Percentiles rank a stretch among this genome's conserved stretches.
Conservation (phyloP, 1,140 invertebrate species). For the Paraescarpia echinospica region DNA sequence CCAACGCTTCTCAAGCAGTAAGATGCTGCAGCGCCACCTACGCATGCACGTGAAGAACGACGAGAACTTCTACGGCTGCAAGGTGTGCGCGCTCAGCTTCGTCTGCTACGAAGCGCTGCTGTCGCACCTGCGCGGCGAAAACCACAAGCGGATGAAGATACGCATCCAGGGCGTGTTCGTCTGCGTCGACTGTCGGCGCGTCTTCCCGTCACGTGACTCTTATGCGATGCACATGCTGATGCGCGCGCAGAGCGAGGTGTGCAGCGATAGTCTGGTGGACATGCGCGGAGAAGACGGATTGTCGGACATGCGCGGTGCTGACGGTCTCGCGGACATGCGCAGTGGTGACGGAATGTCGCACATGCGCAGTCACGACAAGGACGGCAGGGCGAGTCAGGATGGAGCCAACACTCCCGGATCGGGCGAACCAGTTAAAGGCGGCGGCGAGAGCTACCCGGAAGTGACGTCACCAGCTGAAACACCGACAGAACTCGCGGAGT, state of each 20-base stretch:
- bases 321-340: not conserved
- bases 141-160: slow-evolving; percentile 31
- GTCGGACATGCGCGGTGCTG: not conserved
- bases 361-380: not conserved
- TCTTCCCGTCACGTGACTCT: slow-evolving; percentile 49
- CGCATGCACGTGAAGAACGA: slow-evolving; percentile 20
- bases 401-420: not conserved
- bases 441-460: not conserved
- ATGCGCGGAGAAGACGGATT: not conserved
- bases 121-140: slow-evolving; percentile 26
- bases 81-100: slow-evolving; percentile 26
- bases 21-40: slow-evolving; percentile 28
- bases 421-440: not conserved
- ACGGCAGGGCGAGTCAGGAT: not conserved
- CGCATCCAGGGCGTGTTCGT: slow-evolving; percentile 40
- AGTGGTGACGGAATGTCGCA: not conserved
- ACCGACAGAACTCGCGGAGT: not conserved
- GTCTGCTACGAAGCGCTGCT: slow-evolving; percentile 24
- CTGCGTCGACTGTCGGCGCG: slow-evolving; percentile 46
- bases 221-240: slow-evolving; percentile 57
- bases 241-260: slow-evolving; percentile 47
- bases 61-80: slow-evolving; percentile 20
- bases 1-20: slow-evolving; percentile 30
- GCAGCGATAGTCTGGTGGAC: slow-evolving; percentile 26
- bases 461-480: not conserved